Evolutionary conservation across 2,797 vertebrate species (phyloP).

Genomic region (Triplophysa bombifrons): DNA sequence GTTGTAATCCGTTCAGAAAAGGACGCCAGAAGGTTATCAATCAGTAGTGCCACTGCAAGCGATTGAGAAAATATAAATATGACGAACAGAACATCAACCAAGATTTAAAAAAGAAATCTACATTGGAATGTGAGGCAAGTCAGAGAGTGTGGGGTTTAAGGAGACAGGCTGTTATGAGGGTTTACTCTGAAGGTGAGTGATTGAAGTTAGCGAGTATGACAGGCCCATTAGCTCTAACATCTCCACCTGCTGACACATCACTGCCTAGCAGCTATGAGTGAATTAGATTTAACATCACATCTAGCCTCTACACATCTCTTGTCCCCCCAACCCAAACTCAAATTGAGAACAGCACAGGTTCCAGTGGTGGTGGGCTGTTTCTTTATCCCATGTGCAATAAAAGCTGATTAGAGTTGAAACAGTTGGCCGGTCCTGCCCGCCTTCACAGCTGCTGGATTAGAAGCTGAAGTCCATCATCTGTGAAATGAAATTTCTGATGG

Average conservation of each 20-base stretch:
- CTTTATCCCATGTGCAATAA: conserved; percentile 59
- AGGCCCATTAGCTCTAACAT: conserved; percentile 51
- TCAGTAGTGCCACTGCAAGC: not conserved
- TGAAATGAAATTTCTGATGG: conserved; percentile 65
- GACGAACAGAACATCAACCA: not conserved
- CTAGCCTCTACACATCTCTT: conserved; percentile 33
- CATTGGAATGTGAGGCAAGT: not conserved
- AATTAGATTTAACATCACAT: conserved; percentile 54
- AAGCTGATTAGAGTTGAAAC: conserved; percentile 68
- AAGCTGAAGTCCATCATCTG: conserved; percentile 63
- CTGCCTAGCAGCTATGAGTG: conserved; percentile 42
- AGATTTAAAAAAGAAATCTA: conserved; percentile 7
- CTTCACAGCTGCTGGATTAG: conserved; percentile 62
- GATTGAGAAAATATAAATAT: not conserved
- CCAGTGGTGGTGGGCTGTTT: conserved; percentile 46
- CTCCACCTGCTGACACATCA: conserved; percentile 51
- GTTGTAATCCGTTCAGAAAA: conserved; percentile 31
- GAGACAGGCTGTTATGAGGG: conserved; percentile 9
- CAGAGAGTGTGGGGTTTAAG: conserved; percentile 7
- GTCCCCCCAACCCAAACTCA: conserved; percentile 27
- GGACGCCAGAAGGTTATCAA: conserved; percentile 20
- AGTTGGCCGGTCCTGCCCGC: conserved; percentile 58
- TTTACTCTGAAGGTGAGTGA: conserved; percentile 44
- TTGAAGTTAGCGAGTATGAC: conserved; percentile 46
- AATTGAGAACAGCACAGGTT: conserved; percentile 22